A percentile compares a stretch with the other conserved stretches of the same genome.
phyloP scores from a whole-genome alignment of 2,797 vertebrate genomes.

The Lacerta viridis region DNA sequence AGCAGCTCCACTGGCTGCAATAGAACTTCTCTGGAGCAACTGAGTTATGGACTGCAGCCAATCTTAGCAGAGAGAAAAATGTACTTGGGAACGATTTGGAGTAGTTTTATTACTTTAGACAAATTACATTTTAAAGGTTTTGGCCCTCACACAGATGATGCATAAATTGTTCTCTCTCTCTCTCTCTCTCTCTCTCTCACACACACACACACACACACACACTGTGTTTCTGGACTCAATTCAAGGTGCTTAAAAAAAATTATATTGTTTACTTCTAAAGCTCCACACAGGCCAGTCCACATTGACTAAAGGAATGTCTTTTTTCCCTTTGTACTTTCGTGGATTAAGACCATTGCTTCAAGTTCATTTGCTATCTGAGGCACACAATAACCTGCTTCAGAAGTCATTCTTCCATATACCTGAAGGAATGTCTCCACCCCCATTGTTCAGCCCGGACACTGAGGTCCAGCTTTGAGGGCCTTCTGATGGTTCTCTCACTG shows the following conservation, averaged over 20 bases:
- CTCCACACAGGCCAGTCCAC: neutral
- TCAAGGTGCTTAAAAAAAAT: neutral
- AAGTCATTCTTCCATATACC: neutral
- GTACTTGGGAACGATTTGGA: conserved; percentile 48
- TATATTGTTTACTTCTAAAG: neutral
- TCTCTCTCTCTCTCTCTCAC: too few species aligned
- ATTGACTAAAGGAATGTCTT: neutral
- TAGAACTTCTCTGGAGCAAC: neutral
- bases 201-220: neutral
- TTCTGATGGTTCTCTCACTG: too few species aligned
- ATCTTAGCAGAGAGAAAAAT: conserved; percentile 47
- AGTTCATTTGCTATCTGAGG: neutral
- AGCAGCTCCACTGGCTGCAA: neutral
- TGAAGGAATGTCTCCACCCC: too few species aligned
- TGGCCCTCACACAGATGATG: conserved; percentile 25
- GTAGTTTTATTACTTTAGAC: conserved; percentile 57
- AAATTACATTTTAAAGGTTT: conserved; percentile 67
- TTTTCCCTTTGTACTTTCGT: neutral
- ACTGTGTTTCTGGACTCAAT: neutral
- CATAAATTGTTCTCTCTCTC: conserved; percentile 10
- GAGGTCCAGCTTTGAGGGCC: too few species aligned
- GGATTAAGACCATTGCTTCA: neutral
- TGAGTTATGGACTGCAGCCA: neutral
- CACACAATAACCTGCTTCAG: neutral
- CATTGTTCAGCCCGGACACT: too few species aligned